Evolutionary conservation across 2,888 invertebrate genomes (phyloP), one percentile per base, ranked within the genome.

Genomic region (Drosophila pegasa): DNA sequence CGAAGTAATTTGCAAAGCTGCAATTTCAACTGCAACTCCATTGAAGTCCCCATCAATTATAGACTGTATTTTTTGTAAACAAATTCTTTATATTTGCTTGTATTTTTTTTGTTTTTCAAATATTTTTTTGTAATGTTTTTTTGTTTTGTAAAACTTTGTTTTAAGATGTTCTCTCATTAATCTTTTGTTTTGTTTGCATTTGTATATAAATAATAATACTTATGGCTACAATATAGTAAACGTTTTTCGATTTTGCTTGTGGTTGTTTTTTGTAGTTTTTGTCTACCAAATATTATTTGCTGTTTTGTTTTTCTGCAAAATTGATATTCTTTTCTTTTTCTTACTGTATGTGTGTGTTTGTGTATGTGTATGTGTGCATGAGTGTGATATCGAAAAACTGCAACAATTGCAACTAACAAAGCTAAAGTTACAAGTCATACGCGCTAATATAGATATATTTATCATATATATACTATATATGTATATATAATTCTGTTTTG

Each of bases 121-220:
- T 74, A 66, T 79, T 78, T 79, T 71, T 75, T 77, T 74, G 69
- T 22, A 4, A n/a, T 9, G n/a, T 81, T 43, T 50, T 29, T 37
- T 84, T 73, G 60, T 80, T 80, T 81, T 89, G 80, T 89, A 89
- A 91, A 91, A 90, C 89, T 89, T 89, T 83, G 81, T 90, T 89
- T 89, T 89, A 80, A 83, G 85, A 88, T 88, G 74, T 87, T 88
- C 78, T 80, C 72, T 84, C 65, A 71, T 69, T 81, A 80, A 73
- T 80, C 58, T 64, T 35, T 78, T 80, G 51, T 72, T 74, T 71
- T 58, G 64, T 56, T 71, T 79, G 61, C 71, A 71, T 64, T 74
- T 73, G 81, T 86, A 89, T 91, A 90, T 90, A 90, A 90, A 90
- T 90, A 91, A 89, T 91, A 88, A 90, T 89, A 90, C 89, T 90